Evolutionary conservation across 2,888 invertebrate species (phyloP).

Genomic region (Tiphia femorata): DNA sequence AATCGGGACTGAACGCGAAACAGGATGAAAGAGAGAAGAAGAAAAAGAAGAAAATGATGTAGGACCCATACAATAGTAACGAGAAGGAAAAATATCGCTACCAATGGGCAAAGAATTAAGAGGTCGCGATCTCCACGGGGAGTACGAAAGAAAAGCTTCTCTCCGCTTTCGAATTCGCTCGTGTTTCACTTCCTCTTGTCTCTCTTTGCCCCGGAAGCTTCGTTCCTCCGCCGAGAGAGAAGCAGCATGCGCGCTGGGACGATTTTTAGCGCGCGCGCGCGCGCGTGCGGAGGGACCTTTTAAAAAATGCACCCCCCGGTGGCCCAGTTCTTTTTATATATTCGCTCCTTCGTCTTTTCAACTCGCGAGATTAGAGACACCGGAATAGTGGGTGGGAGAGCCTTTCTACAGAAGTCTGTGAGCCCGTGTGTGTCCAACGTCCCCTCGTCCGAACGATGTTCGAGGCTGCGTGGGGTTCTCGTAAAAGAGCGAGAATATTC

Average conservation of each 20-base stretch:
- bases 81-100: conserved; percentile 20
- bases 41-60: not conserved
- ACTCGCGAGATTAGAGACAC: conserved; percentile 27
- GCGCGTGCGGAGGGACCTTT: conserved; percentile 13
- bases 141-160: conserved; percentile 4
- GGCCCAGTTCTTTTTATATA: conserved; percentile 35
- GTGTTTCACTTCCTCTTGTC: not conserved
- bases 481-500: conserved; percentile 1
- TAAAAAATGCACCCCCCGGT: conserved; percentile 16
- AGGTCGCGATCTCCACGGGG: conserved; percentile 15
- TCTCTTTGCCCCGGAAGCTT: conserved; percentile 4
- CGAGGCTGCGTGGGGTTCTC: conserved; percentile 13
- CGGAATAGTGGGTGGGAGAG: conserved; percentile 19
- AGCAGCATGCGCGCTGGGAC: conserved; percentile 9
- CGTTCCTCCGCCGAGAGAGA: not conserved
- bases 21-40: not conserved
- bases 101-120: conserved; percentile 20
- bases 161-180: not conserved
- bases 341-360: conserved; percentile 20
- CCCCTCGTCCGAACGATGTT: too few relatives aligned
- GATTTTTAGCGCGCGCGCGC: conserved; percentile 21
- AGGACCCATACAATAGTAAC: conserved; percentile 1
- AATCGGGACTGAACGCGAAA: too few relatives aligned
- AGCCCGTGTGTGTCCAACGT: too few relatives aligned
- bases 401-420: conserved; percentile 1